Evolutionary conservation across 2,888 invertebrate genomes (phyloP), one percentile per base, ranked within the genome.

Genomic region (Therioaphis trifolii): DNA sequence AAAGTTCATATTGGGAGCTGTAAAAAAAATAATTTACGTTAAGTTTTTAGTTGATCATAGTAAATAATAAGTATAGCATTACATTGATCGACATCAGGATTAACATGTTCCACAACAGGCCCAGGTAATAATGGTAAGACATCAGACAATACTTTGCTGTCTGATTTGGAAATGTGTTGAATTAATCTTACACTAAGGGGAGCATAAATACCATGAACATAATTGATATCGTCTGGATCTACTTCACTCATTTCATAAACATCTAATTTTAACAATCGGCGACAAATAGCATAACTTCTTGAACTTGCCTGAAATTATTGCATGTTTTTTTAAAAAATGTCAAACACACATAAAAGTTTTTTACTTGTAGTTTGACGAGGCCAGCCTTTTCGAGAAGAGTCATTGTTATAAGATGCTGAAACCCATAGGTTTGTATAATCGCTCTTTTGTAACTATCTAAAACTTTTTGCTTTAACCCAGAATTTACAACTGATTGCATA

Each of bases 181-280:
- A 94, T 93, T 77, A 98, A 92, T 46, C 98, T 92, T 3, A 96
- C 94, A 77, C 95, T 95, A 58, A 99, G 89, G 0, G 99, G 98
- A 0, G 98, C 97, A 89, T 98, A 99, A 88, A 95, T 96, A 87
- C 95, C 95, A 88, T 96, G 95, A 52, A 97, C 94, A 87, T 96
- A 98, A 86, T 96, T 94, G 79, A 97, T 95, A 88, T 98, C 97
- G 85, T 92, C 94, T 0, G 94, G 94, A 58, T 84, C 75, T 85
- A 93, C 90, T 89, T 97, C 97, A 84, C 93, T 92, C 0, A 94
- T 93, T 86, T 97, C 96, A 86, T 97, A 96, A 86, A 95, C 94
- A 0, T 96, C 96, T 43, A 98, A 90, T 86, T 94, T 92, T 12
- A 98, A 89, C 0, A 95, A 85, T 91, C 95, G 95, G 86, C 95